Base-by-base conservation (phyloP, 2,797 vertebrate genomes). In the Adrianichthys oophorus region DNA sequence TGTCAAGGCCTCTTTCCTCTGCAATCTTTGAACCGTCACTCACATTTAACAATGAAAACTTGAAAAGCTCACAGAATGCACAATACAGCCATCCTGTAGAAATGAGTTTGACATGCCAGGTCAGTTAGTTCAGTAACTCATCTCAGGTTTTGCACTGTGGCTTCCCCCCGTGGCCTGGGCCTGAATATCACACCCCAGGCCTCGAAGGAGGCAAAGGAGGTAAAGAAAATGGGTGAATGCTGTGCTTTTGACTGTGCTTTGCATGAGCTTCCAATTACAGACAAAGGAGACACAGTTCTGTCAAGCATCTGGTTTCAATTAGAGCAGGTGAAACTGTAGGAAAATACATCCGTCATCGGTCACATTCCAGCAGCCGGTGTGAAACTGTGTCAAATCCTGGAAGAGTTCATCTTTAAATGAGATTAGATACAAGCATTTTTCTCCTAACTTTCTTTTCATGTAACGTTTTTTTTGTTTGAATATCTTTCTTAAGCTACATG, bases 291-390 rank as follows among this genome's bases (percentile, higher is more conserved):
- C 32, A 79, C 71, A 63, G 83, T 79, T 72, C 76, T 80, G 79
- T 62, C 48, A 74, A 56, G 84, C 92, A 93, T 92, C 88, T 93
- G 91, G 87, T 92, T 92, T 88, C 78, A 74, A 90, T 93, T 92
- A 93, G 87, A 92, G 91, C 92, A 93, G 92, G 92, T 93, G 91
- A 93, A 92, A 92, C 91, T 93, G 91, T 90, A 87, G 91, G 90
- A 92, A 92, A 93, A 92, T 90, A 90, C 88, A 91, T 92, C 91
- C 78, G 78, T 92, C 90, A 90, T 91, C 83, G 79, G 70, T 79
- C 69, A 85, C 90, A 92, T 93, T 92, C 91, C 91, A 87, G 77
- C 82, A 84, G 80, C 84, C 87, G 79, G 80, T 79, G 79, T 88
- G 81, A 88, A 91, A 85, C 66, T 51, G 61, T 15, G 68, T 85